Evolutionary conservation across 2,797 vertebrate genomes (phyloP).

Genomic region (Gambelia wislizenii): DNA sequence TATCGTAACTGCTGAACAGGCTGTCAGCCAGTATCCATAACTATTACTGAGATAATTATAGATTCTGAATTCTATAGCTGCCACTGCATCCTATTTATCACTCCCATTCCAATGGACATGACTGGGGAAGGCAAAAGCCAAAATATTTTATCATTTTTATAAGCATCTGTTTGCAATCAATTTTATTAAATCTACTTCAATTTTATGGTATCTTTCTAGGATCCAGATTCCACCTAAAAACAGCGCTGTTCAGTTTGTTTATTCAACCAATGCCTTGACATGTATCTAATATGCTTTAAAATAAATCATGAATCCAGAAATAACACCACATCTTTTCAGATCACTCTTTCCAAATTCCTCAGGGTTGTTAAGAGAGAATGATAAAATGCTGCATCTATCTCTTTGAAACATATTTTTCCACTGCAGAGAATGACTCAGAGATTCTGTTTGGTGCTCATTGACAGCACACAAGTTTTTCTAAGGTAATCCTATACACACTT

Average conservation of each 20-base stretch:
- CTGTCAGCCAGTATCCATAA: too few relatives aligned
- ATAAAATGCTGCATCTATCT: constrained; percentile 12
- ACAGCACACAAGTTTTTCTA: neutral
- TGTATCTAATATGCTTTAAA: neutral
- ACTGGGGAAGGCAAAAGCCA: too few relatives aligned
- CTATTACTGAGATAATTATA: too few relatives aligned
- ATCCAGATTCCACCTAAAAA: too few relatives aligned
- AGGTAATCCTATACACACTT: neutral
- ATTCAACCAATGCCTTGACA: neutral
- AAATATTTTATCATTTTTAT: too few relatives aligned
- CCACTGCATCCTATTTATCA: too few relatives aligned
- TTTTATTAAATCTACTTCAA: too few relatives aligned
- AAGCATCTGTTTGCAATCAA: too few relatives aligned
- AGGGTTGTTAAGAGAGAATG: neutral
- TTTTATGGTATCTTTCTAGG: too few relatives aligned
- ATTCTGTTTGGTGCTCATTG: neutral
- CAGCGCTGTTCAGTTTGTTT: neutral
- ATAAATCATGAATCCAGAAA: neutral
- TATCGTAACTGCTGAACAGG: too few relatives aligned
- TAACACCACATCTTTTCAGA: neutral
- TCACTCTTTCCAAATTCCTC: neutral
- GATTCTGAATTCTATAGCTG: too few relatives aligned
- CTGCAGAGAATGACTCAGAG: constrained; percentile 21
- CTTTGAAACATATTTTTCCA: constrained; percentile 26
- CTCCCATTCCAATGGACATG: too few relatives aligned